Percentiles rank a stretch among this genome's conserved stretches.
phyloP scores from a whole-genome alignment of 2,888 invertebrate species.

The Temnothorax rugatulus region DNA sequence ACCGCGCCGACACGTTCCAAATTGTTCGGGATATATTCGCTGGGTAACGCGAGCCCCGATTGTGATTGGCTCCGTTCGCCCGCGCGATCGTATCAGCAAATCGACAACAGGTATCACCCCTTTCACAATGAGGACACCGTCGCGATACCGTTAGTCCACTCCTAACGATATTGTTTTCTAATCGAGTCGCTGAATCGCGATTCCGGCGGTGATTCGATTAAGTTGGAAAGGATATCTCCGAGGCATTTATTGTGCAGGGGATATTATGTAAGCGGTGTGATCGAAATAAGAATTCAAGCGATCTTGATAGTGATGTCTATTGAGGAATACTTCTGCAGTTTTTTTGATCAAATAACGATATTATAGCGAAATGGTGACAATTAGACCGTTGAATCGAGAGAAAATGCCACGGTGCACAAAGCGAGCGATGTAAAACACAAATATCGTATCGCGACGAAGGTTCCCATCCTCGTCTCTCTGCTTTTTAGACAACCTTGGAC shows the following conservation, averaged over 20 bases:
- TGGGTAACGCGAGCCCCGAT: constrained; percentile 46
- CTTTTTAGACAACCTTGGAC: constrained; percentile 39
- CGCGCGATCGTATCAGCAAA: constrained; percentile 73
- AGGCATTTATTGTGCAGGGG: background rate
- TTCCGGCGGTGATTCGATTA: constrained; percentile 15
- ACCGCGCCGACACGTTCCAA: constrained; percentile 64
- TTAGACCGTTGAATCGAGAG: constrained; percentile 36
- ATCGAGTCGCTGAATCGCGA: constrained; percentile 31
- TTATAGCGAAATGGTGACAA: background rate
- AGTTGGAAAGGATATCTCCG: background rate
- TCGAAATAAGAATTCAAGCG: background rate
- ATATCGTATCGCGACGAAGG: background rate
- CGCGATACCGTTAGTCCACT: constrained; percentile 61
- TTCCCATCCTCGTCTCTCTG: constrained; percentile 5
- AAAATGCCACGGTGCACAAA: background rate
- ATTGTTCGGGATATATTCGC: constrained; percentile 39
- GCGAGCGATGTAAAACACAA: constrained; percentile 18
- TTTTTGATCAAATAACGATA: background rate
- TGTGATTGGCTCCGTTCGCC: constrained; percentile 72
- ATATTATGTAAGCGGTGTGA: background rate
- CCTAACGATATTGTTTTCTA: constrained; percentile 21
- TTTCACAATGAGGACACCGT: constrained; percentile 59
- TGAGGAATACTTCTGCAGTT: background rate
- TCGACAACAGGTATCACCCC: constrained; percentile 75
- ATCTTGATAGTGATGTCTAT: background rate